Percentiles rank a stretch among this genome's conserved stretches.
Conservation (phyloP, 2,888 invertebrate species). For the Apeira syringaria region DNA sequence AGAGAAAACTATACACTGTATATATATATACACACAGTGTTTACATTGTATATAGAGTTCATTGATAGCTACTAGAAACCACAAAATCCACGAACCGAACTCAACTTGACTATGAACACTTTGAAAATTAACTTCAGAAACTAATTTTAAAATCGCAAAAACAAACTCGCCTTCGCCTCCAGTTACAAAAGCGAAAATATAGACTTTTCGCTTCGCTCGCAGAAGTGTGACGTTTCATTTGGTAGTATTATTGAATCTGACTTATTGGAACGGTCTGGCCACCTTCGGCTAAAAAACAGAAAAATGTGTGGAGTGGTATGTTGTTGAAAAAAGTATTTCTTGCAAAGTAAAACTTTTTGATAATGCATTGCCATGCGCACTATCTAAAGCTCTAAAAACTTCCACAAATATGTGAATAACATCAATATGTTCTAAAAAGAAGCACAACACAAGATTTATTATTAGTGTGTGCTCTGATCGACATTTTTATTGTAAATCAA, state of each 20-base stretch:
- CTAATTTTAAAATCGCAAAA: conserved; percentile 25
- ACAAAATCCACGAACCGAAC: neutral
- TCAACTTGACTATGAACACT: neutral
- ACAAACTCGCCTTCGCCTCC: conserved; percentile 14
- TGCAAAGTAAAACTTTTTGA: too few species aligned
- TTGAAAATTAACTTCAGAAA: conserved; percentile 17
- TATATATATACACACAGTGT: too few species aligned
- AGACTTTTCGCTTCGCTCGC: conserved; percentile 40
- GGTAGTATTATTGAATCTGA: conserved; percentile 76
- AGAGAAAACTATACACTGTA: too few species aligned
- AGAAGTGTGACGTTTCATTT: conserved; percentile 63
- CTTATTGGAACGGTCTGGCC: conserved; percentile 65
- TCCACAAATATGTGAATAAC: too few species aligned
- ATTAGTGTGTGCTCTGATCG: too few species aligned
- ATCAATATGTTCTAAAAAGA: too few species aligned
- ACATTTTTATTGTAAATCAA: too few species aligned
- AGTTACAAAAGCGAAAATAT: conserved; percentile 43
- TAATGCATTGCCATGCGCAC: too few species aligned
- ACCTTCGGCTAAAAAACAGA: conserved; percentile 30
- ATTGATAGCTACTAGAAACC: too few species aligned
- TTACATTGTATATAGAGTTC: too few species aligned
- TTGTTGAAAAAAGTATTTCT: neutral
- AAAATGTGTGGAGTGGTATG: conserved; percentile 12
- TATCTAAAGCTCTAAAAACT: too few species aligned
- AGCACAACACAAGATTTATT: too few species aligned